Evolutionary conservation across 2,888 invertebrate species (phyloP), one percentile per base, ranked within the genome.

Genomic region (Ophion ellenae): DNA sequence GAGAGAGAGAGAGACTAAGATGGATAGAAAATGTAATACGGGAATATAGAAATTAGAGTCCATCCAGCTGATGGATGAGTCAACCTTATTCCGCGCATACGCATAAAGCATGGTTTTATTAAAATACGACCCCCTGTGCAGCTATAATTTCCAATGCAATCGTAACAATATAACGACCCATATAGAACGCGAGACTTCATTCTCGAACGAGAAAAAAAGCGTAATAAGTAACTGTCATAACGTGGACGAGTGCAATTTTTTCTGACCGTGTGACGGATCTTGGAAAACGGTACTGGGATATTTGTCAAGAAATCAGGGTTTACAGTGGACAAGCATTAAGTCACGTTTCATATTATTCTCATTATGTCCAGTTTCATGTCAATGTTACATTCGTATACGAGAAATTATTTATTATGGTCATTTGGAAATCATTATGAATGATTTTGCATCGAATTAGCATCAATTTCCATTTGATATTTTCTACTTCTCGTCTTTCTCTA

Each of bases 41-140:
- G 61, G 14, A 79, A 63, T 53, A 11, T 32, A 70, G 28, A 57
- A 47, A 59, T 71, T 70, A 61, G 28, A 47, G n/a, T 77, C 67
- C 20, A 24, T 78, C 78, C 61, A 36, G 36, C 79, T 79, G 79
- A 63, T 70, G 71, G 64, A 77, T 78, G 63, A 79, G 47, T 69
- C 67, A 63, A 53, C 75, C 59, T 59, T 28, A 24, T 77, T 67
- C 57, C 24, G n/a, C n/a, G 28, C 20, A 32, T 28, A 24, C 9
- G 67, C 24, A 69, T 20, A 24, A 57, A 69, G 24, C 45, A 69
- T 61, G 14, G 10, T 61, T 78, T 57, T 69, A 78, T 78, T 69
- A 28, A 67, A 69, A 78, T 17, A 14, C 17, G 10, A n/a, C 59
- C 45, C 9, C 59, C n/a, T 6, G 20, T 9, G 47, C 14, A 45